A percentile compares a stretch with the other conserved stretches of the same genome.
phyloP scores from a whole-genome alignment of 2,797 vertebrate species.

The Intellagama lesueurii region DNA sequence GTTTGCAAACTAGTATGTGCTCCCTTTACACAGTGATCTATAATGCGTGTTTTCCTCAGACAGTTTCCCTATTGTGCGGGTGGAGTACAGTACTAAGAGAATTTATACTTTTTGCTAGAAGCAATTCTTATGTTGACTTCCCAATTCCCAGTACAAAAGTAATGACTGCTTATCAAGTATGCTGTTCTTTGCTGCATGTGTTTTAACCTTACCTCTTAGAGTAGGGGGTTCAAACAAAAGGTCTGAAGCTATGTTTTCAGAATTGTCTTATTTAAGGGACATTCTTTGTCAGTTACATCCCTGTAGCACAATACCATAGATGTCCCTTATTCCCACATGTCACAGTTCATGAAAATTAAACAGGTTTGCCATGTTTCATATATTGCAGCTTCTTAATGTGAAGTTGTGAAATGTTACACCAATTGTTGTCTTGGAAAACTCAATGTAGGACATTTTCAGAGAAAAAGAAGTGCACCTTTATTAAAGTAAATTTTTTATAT shows the following conservation, averaged over 20 bases:
- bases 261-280: not conserved
- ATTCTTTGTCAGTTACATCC: not conserved
- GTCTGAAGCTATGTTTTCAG: constrained; percentile 16
- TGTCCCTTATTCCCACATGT: not conserved
- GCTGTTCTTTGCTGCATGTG: not conserved
- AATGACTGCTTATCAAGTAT: too few relatives aligned
- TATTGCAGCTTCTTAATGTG: constrained; percentile 10
- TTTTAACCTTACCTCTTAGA: not conserved
- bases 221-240: not conserved
- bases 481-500: constrained; percentile 12
- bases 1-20: not conserved
- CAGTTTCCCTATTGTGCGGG: not conserved
- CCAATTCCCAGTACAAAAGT: constrained; percentile 27
- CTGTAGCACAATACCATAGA: not conserved
- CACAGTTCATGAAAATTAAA: not conserved
- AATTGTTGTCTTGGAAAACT: not conserved
- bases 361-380: not conserved
- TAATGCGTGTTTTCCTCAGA: constrained; percentile 25
- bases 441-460: not conserved
- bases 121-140: constrained; percentile 32
- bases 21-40: not conserved
- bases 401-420: not conserved
- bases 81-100: not conserved
- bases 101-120: not conserved
- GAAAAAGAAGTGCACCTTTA: not conserved